These are phyloP conservation scores for Pheosia tremula DNA, from an alignment of 2,888 invertebrate species.

Conservation along the genomic window DNA sequence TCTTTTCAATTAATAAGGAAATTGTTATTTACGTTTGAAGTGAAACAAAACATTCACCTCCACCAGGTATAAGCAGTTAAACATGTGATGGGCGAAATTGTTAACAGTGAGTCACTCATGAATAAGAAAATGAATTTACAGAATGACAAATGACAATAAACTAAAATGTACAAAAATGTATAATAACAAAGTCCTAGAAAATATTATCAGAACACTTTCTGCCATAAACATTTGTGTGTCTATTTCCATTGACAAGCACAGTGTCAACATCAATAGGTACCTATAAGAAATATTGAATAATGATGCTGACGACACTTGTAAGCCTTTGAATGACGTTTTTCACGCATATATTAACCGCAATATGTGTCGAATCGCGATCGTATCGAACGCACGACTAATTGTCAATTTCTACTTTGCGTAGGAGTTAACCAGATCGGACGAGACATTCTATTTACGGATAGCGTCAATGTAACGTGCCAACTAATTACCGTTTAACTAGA, in stretches of 20 bases:
- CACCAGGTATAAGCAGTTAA: constrained; percentile 33
- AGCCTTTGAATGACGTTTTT: neutral
- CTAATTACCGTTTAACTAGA: constrained; percentile 58
- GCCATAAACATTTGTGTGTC: constrained; percentile 17
- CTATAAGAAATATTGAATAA: neutral
- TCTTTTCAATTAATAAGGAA: constrained; percentile 10
- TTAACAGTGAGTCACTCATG: constrained; percentile 16
- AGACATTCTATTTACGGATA: constrained; percentile 68
- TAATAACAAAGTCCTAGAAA: neutral
- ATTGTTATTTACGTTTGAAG: constrained; percentile 24
- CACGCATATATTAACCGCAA: constrained; percentile 7
- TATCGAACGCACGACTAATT: constrained; percentile 30
- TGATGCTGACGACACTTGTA: neutral
- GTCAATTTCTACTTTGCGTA: constrained; percentile 34
- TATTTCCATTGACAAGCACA: constrained; percentile 27
- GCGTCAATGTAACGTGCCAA: constrained; percentile 74
- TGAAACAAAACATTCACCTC: constrained; percentile 32
- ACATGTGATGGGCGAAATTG: constrained; percentile 27
- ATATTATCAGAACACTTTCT: constrained; percentile 12
- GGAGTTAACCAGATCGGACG: constrained; percentile 50
- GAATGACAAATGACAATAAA: neutral
- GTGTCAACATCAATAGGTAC: constrained; percentile 27
- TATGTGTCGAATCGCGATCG: constrained; percentile 14
- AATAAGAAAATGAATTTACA: constrained; percentile 1
- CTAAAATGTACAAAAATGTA: neutral